Conservation (phyloP, 2,888 invertebrate genomes). For the Epirrhoe tristata region DNA sequence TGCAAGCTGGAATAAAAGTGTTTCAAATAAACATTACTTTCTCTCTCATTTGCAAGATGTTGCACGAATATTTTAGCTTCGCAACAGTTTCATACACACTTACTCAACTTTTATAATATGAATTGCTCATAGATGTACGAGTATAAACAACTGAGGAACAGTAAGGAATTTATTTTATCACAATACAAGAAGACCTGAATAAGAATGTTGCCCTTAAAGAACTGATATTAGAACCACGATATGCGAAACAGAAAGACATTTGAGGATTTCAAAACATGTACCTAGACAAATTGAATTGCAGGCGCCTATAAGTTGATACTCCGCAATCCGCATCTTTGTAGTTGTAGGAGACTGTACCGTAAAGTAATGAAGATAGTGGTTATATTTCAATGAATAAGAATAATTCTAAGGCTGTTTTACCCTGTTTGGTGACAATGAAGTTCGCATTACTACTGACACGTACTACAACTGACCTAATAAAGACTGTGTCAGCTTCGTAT, state of each 20-base stretch:
- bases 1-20: constrained; percentile 57
- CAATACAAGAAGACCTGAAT: constrained; percentile 1
- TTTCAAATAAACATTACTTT: constrained; percentile 74
- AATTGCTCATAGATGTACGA: background rate
- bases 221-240: constrained; percentile 39
- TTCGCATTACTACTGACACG: constrained; percentile 64
- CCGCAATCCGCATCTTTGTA: constrained; percentile 5
- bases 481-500: constrained; percentile 60
- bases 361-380: constrained; percentile 12
- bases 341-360: constrained; percentile 19
- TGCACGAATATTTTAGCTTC: background rate
- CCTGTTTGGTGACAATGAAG: constrained; percentile 53
- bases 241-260: constrained; percentile 51
- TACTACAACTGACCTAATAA: constrained; percentile 70
- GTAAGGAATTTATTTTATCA: background rate
- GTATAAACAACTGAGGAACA: background rate
- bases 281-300: constrained; percentile 55
- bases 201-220: constrained; percentile 20
- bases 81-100: background rate
- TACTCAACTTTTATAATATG: too few relatives aligned
- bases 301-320: constrained; percentile 39
- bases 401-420: constrained; percentile 25
- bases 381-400: constrained; percentile 18
- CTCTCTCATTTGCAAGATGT: constrained; percentile 59
- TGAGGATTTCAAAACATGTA: constrained; percentile 53